Base-by-base conservation (phyloP, 1,140 invertebrate genomes). In the Pomacea maculata region DNA sequence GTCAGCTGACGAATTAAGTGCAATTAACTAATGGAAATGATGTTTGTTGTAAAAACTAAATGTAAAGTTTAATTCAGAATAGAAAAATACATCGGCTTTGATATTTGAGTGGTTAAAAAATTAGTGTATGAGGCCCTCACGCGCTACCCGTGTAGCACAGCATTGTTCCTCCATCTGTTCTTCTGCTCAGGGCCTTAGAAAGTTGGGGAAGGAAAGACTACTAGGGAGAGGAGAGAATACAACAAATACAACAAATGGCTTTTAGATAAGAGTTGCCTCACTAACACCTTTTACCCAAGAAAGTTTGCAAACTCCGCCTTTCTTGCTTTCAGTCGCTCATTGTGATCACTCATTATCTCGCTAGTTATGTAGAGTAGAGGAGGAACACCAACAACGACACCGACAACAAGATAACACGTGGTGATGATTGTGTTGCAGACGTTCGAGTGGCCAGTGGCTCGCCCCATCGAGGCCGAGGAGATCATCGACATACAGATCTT, bases 391-490 rank as follows among this genome's bases (percentile, higher is more conserved):
- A 57, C 19, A 7, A 29, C 1, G 17, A 79, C 29, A 17, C 21
- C 54, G 63, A 45, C 34, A 25, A 55, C 54, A 8, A 57, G n/a
- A 5, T 80, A 45, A 19, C 63, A 25, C 25, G 25, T 25, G 25
- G 25, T 25, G 25, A 25, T 78, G 75, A 79, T 81, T 73, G 74
- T 86, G 84, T 92, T 92, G 29, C 92, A 96, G 95, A 93, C 92
- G 77, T 95, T 95, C 88, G 94, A 95, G 80, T 96, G 95, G 95
- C 94, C 94, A 19, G 92, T 96, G 81, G 93, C 93, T 6, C 89
- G 94, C 75, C 92, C 94, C 0, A 92, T 96, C 75, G 94, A 94
- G 78, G 93, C 94, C 67, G 93, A 94, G 70, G 95, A 96, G 90
- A 91, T 93, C 17, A 89, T 96, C 34, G 93, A 94, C 77, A 93